Evolutionary conservation across 2,113 vertebrate genomes (phyloP).

Genomic region (Pelusios castaneus): DNA sequence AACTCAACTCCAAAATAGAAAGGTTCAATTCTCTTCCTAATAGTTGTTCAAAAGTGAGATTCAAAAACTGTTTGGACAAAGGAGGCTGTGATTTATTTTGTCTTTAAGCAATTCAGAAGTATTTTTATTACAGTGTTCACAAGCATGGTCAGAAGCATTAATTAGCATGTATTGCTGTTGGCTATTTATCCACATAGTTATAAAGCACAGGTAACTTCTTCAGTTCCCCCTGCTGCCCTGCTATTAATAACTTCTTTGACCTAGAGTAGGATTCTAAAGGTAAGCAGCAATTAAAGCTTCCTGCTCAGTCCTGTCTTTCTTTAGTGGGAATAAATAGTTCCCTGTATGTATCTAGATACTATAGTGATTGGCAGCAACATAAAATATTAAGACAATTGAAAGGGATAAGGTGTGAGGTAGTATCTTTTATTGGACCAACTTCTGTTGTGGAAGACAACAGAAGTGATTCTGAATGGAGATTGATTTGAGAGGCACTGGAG

Average conservation of each 20-base stretch:
- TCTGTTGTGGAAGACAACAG: neutral
- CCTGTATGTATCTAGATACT: neutral
- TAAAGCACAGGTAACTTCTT: conserved; percentile 10
- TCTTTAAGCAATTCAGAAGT: neutral
- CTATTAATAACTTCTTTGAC: neutral
- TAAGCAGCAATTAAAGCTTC: neutral
- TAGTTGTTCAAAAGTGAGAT: conserved; percentile 11
- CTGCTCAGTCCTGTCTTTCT: neutral
- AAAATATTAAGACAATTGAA: neutral
- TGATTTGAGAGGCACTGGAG: neutral
- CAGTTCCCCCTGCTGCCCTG: neutral
- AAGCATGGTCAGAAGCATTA: neutral
- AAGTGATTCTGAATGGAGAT: neutral
- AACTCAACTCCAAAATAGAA: neutral
- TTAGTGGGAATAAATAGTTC: neutral
- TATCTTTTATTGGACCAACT: neutral
- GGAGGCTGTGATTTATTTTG: neutral
- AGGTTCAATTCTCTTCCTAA: neutral
- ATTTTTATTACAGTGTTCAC: neutral
- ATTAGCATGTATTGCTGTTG: neutral
- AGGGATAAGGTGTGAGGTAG: neutral
- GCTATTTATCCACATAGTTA: conserved; percentile 4
- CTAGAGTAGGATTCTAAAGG: neutral
- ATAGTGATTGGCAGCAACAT: neutral
- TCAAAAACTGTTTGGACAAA: neutral